phyloP scores from a whole-genome alignment of 2,888 invertebrate genomes.

The Platycheirus albimanus region DNA sequence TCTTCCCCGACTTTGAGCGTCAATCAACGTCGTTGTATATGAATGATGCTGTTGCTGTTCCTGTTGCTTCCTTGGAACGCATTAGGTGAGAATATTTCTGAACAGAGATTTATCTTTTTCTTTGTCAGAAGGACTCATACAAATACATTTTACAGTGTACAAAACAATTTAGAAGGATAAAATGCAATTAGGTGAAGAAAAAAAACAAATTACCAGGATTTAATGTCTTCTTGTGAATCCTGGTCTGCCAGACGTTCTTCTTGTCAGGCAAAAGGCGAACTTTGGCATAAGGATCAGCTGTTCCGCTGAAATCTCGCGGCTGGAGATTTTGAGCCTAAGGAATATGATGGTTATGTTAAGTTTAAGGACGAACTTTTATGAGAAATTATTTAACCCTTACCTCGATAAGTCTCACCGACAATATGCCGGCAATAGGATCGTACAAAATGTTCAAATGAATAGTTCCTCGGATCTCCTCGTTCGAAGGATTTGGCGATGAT shows the following conservation, averaged over 20 bases:
- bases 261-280: slow-evolving; percentile 86
- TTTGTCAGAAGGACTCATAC: not conserved
- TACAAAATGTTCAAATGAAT: slow-evolving; percentile 86
- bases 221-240: slow-evolving; percentile 86
- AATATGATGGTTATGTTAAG: not conserved
- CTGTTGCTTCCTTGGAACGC: too few relatives aligned
- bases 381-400: slow-evolving; percentile 79
- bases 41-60: slow-evolving; percentile 15
- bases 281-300: slow-evolving; percentile 87
- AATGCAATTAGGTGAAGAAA: slow-evolving; percentile 26
- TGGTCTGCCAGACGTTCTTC: slow-evolving; percentile 86
- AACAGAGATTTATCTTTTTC: slow-evolving; percentile 49
- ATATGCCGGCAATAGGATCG: slow-evolving; percentile 86
- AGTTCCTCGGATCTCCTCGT: slow-evolving; percentile 85
- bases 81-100: not conserved
- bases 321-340: slow-evolving; percentile 84
- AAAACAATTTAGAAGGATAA: slow-evolving; percentile 8
- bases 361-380: not conserved
- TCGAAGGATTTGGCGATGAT: slow-evolving; percentile 77
- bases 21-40: slow-evolving; percentile 22
- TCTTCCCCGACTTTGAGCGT: slow-evolving; percentile 28
- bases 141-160: not conserved
- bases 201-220: slow-evolving; percentile 84
- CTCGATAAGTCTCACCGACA: slow-evolving; percentile 86
- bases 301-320: slow-evolving; percentile 85